phyloP scores from a whole-genome alignment of 2,888 invertebrate species.

The Melanotus villosus region DNA sequence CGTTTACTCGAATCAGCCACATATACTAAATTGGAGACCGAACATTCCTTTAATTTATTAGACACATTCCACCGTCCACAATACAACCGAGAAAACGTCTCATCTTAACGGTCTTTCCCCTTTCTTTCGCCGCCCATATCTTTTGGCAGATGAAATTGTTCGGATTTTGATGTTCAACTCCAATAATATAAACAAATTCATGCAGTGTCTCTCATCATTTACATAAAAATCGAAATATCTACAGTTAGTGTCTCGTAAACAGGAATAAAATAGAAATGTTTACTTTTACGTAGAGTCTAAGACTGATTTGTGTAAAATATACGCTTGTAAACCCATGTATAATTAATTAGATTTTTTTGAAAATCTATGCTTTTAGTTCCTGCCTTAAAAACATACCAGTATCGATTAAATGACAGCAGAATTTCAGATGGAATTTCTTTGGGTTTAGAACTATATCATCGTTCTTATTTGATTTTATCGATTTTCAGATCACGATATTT shows the following conservation, averaged over 20 bases:
- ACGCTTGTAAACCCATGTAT: not conserved
- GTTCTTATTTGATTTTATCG: too few species aligned
- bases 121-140: slow-evolving; percentile 32
- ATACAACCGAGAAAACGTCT: slow-evolving; percentile 37
- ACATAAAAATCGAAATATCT: slow-evolving; percentile 20
- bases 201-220: slow-evolving; percentile 14
- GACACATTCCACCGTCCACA: slow-evolving; percentile 37
- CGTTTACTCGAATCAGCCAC: slow-evolving; percentile 36
- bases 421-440: too few species aligned
- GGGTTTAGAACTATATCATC: too few species aligned
- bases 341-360: not conserved
- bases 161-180: slow-evolving; percentile 19
- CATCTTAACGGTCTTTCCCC: slow-evolving; percentile 20
- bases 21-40: slow-evolving; percentile 37
- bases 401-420: too few species aligned
- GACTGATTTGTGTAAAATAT: slow-evolving; percentile 25
- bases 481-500: too few species aligned
- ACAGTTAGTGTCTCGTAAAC: slow-evolving; percentile 17
- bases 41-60: slow-evolving; percentile 38
- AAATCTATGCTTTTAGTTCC: too few species aligned
- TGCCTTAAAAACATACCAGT: too few species aligned
- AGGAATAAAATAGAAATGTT: slow-evolving; percentile 13
- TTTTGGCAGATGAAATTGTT: slow-evolving; percentile 29
- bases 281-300: slow-evolving; percentile 11
- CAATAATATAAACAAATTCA: slow-evolving; percentile 15